These are phyloP conservation scores for Mycalesis mineus DNA, from an alignment of 2,888 invertebrate genomes.

Conservation along the genomic window DNA sequence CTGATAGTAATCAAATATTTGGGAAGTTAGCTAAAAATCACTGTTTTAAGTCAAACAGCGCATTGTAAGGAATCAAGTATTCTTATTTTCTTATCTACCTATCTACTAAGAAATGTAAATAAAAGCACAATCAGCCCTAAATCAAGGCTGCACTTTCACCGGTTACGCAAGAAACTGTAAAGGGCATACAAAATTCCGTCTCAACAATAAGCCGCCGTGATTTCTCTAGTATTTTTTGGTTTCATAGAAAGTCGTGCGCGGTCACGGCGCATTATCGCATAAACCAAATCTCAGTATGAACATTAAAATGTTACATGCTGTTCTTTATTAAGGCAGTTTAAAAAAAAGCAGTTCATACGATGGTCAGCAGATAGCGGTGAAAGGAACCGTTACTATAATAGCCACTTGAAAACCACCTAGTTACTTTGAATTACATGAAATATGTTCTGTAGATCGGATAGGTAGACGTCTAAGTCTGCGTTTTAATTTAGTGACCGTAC, in stretches of 20 bases:
- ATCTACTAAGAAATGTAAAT: conserved; percentile 18
- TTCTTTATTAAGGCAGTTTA: conserved; percentile 70
- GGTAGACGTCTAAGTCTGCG: not conserved
- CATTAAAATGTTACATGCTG: conserved; percentile 74
- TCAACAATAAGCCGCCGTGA: conserved; percentile 44
- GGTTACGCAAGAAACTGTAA: conserved; percentile 24
- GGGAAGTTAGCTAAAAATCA: no score
- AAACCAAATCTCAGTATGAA: conserved; percentile 68
- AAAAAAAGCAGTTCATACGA: conserved; percentile 68
- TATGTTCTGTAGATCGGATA: conserved; percentile 1
- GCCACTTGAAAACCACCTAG: conserved; percentile 62
- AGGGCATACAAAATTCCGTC: conserved; percentile 30
- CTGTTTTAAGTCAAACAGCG: no score
- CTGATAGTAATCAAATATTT: no score
- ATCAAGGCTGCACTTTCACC: conserved; percentile 23
- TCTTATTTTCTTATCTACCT: not conserved
- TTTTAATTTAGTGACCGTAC: not conserved
- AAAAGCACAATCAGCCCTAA: conserved; percentile 16
- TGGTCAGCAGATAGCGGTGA: conserved; percentile 76
- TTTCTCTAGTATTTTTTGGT: conserved; percentile 39
- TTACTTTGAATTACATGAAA: conserved; percentile 46
- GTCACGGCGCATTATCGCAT: conserved; percentile 73
- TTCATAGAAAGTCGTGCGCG: conserved; percentile 72
- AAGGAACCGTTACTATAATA: conserved; percentile 74
- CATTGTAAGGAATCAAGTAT: not conserved